phyloP scores from a whole-genome alignment of 2,888 invertebrate genomes.

The Bugula neritina region DNA sequence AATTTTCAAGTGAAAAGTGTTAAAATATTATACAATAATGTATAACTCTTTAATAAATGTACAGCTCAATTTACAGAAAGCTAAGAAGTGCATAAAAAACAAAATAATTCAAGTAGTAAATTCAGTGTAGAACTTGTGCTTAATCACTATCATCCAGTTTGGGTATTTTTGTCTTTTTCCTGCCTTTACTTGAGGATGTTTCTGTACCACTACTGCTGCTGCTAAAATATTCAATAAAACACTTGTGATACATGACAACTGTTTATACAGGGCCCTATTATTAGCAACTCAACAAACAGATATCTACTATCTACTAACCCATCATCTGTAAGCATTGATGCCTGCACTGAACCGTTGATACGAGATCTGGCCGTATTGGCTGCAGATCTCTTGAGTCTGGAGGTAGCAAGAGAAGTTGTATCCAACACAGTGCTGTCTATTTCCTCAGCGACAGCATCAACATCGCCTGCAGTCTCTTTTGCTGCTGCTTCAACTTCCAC shows the following conservation, averaged over 20 bases:
- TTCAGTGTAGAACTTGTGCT: neutral
- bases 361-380: neutral
- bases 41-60: too few species aligned
- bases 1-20: too few species aligned
- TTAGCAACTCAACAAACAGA: too few species aligned
- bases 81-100: too few species aligned
- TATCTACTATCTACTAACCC: neutral
- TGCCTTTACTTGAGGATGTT: neutral
- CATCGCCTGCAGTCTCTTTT: too few species aligned
- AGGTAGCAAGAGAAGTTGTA: neutral
- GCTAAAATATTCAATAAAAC: too few species aligned
- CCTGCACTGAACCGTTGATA: neutral
- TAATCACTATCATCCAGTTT: conserved; percentile 3
- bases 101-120: too few species aligned
- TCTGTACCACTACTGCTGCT: neutral
- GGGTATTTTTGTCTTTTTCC: conserved; percentile 4
- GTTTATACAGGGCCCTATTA: too few species aligned
- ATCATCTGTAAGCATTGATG: neutral
- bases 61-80: too few species aligned
- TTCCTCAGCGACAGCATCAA: too few species aligned
- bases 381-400: neutral
- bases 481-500: neutral
- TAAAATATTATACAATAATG: too few species aligned
- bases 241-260: too few species aligned
- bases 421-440: conserved; percentile 19